These are phyloP conservation scores for Luperina testacea DNA, from an alignment of 2,888 invertebrate genomes.

Conservation along the genomic window DNA sequence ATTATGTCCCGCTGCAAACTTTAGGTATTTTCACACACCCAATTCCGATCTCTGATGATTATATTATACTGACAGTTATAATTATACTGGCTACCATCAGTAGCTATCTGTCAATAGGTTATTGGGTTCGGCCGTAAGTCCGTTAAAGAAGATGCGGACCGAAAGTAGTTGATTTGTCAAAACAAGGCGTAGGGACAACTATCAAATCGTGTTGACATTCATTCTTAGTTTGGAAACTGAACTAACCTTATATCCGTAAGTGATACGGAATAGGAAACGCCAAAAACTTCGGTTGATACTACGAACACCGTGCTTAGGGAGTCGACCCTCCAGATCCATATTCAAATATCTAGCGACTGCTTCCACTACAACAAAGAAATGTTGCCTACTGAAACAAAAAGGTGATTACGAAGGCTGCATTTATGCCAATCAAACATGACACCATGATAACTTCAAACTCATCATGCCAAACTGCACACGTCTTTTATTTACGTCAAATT, in stretches of 20 bases:
- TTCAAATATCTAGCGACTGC: not conserved
- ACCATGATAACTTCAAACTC: not conserved
- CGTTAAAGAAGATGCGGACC: too few species aligned
- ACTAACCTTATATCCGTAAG: not conserved
- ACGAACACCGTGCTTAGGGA: not conserved
- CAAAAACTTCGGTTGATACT: not conserved
- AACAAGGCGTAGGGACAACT: too few species aligned
- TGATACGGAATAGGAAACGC: not conserved
- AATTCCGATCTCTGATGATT: too few species aligned
- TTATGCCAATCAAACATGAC: constrained; percentile 8
- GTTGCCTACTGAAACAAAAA: not conserved
- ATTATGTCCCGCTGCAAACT: too few species aligned
- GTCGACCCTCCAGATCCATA: not conserved
- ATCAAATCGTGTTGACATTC: too few species aligned
- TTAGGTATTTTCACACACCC: too few species aligned
- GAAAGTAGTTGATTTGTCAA: too few species aligned
- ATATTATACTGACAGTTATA: too few species aligned
- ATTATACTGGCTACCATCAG: too few species aligned
- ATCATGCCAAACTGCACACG: constrained; percentile 12
- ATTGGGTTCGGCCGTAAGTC: too few species aligned
- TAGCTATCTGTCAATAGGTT: too few species aligned
- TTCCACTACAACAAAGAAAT: not conserved
- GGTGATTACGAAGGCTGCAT: not conserved
- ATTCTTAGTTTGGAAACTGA: too few species aligned
- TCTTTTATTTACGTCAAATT: not conserved